Percentiles rank a stretch among this genome's conserved stretches.
These are phyloP conservation scores for Blastobasis adustella DNA, from an alignment of 2,888 invertebrate species.

Conservation along the genomic window DNA sequence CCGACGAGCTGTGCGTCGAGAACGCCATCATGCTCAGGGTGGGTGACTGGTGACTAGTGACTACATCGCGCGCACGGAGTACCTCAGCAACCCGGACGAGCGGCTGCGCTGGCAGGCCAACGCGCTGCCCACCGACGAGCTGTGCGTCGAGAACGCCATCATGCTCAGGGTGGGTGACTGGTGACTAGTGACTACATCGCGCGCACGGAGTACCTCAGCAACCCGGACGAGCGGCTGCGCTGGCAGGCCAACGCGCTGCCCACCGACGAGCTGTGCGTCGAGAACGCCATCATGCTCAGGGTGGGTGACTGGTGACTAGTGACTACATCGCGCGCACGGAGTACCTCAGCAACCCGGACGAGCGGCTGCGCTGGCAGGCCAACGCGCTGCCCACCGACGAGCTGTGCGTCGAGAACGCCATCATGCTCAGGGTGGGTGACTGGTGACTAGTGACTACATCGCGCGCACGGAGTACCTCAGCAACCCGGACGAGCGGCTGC, in stretches of 20 bases:
- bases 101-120: too few relatives aligned
- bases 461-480: conserved; percentile 98
- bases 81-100: too few relatives aligned
- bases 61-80: too few relatives aligned
- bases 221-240: conserved; percentile 96
- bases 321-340: conserved; percentile 94
- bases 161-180: too few relatives aligned
- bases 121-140: too few relatives aligned
- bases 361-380: conserved; percentile 97
- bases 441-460: conserved; percentile 70
- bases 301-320: conserved; percentile 31
- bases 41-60: too few relatives aligned
- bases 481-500: conserved; percentile 97
- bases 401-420: conserved; percentile 99
- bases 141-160: too few relatives aligned
- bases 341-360: conserved; percentile 98
- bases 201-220: conserved; percentile 97
- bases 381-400: conserved; percentile 98
- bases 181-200: conserved; percentile 80
- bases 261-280: conserved; percentile 97
- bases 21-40: too few relatives aligned
- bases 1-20: too few relatives aligned
- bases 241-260: conserved; percentile 99
- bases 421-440: conserved; percentile 83
- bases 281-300: conserved; percentile 97